Percentiles rank a stretch among this genome's conserved stretches.
phyloP scores from a whole-genome alignment of 2,888 invertebrate species.

The Scaptomyza tumidula region DNA sequence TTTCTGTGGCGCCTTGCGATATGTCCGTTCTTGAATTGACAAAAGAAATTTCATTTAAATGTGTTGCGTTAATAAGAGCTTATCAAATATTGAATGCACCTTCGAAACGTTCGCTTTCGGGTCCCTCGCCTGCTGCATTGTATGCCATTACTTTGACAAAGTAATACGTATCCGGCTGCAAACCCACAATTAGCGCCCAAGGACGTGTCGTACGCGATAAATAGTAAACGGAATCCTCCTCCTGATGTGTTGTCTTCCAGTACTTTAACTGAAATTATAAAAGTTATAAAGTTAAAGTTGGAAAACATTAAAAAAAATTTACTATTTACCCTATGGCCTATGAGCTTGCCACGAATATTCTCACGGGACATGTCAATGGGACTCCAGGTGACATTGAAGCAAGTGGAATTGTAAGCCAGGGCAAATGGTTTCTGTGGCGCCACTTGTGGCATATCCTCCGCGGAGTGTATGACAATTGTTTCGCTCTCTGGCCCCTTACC shows the following conservation, averaged over 20 bases:
- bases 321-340: slow-evolving; percentile 91
- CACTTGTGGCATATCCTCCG: slow-evolving; percentile 96
- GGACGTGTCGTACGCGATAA: slow-evolving; percentile 92
- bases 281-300: not conserved
- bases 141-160: slow-evolving; percentile 97
- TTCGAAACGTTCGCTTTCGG: slow-evolving; percentile 95
- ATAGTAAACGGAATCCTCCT: slow-evolving; percentile 93
- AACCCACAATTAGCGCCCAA: slow-evolving; percentile 96
- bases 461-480: slow-evolving; percentile 90
- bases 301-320: not conserved
- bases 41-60: not conserved
- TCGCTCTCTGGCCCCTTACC: slow-evolving; percentile 94
- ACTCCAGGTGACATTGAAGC: slow-evolving; percentile 95
- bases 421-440: slow-evolving; percentile 93
- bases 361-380: slow-evolving; percentile 94
- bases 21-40: slow-evolving; percentile 89
- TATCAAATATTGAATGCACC: slow-evolving; percentile 82
- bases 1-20: slow-evolving; percentile 95
- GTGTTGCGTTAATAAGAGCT: not conserved
- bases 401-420: slow-evolving; percentile 94
- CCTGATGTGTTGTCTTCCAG: slow-evolving; percentile 91
- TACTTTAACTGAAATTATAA: slow-evolving; percentile 89
- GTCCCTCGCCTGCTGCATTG: slow-evolving; percentile 97
- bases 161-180: slow-evolving; percentile 96
- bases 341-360: slow-evolving; percentile 93